Percentiles rank a stretch among this genome's conserved stretches.
Conservation (phyloP, 2,797 vertebrate species). For the Gallirallus australis region DNA sequence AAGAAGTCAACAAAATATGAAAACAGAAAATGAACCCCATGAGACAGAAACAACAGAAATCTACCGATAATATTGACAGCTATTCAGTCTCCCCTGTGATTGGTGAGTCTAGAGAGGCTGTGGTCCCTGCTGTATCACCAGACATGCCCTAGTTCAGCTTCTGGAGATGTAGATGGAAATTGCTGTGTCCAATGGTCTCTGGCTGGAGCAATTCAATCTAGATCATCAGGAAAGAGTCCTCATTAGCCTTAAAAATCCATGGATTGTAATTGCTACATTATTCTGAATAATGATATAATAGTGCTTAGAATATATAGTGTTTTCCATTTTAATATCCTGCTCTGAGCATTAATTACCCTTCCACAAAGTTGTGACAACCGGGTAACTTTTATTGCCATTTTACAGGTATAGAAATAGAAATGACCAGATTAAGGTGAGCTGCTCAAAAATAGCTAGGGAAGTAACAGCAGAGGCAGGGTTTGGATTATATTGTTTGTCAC, state of each 20-base stretch:
- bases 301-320: not conserved
- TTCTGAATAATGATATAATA: not conserved
- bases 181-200: not conserved
- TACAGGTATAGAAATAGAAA: not conserved
- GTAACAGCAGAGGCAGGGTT: not conserved
- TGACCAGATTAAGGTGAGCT: not conserved
- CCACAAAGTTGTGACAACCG: not conserved
- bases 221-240: not conserved
- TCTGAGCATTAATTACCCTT: not conserved
- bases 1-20: slow-evolving; percentile 17
- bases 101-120: not conserved
- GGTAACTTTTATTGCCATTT: not conserved
- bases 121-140: not conserved
- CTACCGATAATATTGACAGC: not conserved
- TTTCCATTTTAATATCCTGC: not conserved
- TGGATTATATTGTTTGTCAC: not conserved
- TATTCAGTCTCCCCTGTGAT: not conserved
- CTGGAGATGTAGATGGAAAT: not conserved
- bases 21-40: not conserved
- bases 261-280: not conserved
- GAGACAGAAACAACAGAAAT: not conserved
- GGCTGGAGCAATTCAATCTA: not conserved
- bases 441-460: not conserved
- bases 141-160: not conserved
- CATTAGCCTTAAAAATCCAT: not conserved